Evolutionary conservation across 2,797 vertebrate species (phyloP), one percentile per base, ranked within the genome.

Genomic region (Eupleurogrammus muticus): DNA sequence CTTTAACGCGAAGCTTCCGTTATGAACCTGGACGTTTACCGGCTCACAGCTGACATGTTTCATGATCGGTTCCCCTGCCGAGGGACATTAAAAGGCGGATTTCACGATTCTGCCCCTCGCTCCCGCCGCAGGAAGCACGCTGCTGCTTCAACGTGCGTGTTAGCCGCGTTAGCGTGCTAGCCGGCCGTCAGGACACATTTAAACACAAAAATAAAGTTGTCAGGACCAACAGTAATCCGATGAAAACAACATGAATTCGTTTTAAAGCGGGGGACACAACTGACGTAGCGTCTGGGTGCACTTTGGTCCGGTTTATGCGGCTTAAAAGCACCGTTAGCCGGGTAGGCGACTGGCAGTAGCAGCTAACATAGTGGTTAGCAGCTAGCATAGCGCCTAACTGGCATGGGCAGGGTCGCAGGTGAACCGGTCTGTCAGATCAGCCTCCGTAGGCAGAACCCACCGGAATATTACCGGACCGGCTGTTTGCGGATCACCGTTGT

Each of bases 361-460:
- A 84, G 83, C 75, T 79, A 86, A 72, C 1, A 32, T 13, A 40
- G 38, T 4, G 13, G 55, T 42, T 86, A 82, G 67, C 13, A 5
- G 55, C 46, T 86, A 82, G 67, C 66, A 6, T 0, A 62, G 54
- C 0, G 11, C 82, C 86, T 86, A 67, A 19, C 60, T 59, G 71
- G 84, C 82, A 86, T 89, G 87, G 88, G 87, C 87, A 88, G 90
- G 89, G 85, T 87, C 82, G 79, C 17, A 20, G 5, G 67, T 56
- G 38, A 76, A 66, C 1, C 24, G 57, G 19, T 32, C 50, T 19
- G 68, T 64, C 50, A 58, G 1, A 9, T 12, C 6, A 6, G 9
- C 38, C 48, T 12, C 40, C 2, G 1, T 1, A 1, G 5, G 5
- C 14, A 3, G 0, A 20, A n/a, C 0, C 21, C 1, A 0, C 9